Evolutionary conservation across 1,140 invertebrate species (phyloP).

Genomic region (Adelges cooleyi): DNA sequence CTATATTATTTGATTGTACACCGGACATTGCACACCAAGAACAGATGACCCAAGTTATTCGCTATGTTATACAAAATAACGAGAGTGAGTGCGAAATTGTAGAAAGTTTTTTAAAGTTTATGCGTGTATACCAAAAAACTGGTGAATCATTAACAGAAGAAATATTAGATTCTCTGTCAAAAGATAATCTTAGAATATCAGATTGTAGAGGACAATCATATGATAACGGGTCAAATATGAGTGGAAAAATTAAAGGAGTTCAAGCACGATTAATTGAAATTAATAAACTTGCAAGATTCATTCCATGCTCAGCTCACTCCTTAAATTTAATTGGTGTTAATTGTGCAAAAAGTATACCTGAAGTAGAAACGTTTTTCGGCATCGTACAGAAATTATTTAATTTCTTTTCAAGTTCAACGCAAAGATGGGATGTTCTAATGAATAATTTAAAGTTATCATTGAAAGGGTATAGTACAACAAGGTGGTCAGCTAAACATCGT

Average conservation of each 20-base stretch:
- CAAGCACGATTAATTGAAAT: not conserved
- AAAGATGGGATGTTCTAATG: conserved; percentile 30
- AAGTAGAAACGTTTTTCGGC: conserved; percentile 33
- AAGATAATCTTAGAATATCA: conserved; percentile 8
- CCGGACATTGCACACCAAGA: conserved; percentile 29
- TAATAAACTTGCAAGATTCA: not conserved
- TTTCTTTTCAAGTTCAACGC: conserved; percentile 33
- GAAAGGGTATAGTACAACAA: not conserved
- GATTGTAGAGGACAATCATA: not conserved
- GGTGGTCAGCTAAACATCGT: not conserved
- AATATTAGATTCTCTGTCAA: not conserved
- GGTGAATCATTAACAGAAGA: not conserved
- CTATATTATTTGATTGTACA: not conserved
- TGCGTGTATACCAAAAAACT: not conserved
- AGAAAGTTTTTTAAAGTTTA: not conserved
- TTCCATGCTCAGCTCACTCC: conserved; percentile 13
- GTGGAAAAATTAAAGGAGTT: not conserved
- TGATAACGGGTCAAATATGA: conserved; percentile 5
- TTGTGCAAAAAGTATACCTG: conserved; percentile 30
- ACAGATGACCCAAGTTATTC: conserved; percentile 21
- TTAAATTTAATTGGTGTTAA: conserved; percentile 8
- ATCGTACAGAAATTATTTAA: conserved; percentile 32
- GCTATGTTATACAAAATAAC: not conserved
- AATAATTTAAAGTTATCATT: not conserved
- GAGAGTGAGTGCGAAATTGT: not conserved